These are phyloP conservation scores for Plecturocebus donacophilus DNA, from an alignment of 2,113 vertebrate genomes.

Conservation along the genomic window DNA sequence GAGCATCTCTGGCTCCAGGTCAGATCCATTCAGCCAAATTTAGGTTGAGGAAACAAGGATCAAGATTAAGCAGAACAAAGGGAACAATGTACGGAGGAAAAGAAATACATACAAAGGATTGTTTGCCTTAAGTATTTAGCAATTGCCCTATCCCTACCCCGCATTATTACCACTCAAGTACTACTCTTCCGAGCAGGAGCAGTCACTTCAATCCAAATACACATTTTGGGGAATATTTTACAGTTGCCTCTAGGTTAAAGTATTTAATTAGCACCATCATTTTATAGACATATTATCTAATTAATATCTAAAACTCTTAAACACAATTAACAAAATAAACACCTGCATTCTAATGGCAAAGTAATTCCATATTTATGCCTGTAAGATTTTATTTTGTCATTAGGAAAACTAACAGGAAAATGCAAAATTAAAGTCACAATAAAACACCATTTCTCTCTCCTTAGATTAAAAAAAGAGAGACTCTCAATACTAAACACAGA, in stretches of 20 bases:
- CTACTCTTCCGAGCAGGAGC: neutral
- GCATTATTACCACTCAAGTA: neutral
- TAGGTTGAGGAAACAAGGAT: neutral
- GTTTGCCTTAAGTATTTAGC: neutral
- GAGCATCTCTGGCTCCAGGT: neutral
- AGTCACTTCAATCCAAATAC: slow-evolving; percentile 14
- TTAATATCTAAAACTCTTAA: neutral
- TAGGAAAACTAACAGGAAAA: neutral
- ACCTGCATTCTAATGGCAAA: slow-evolving; percentile 16
- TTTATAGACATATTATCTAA: neutral
- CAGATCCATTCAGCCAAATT: neutral
- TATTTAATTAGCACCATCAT: neutral
- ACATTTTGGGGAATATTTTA: neutral
- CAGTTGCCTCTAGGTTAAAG: slow-evolving; percentile 44
- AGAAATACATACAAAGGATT: neutral
- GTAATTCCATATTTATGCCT: slow-evolving; percentile 4
- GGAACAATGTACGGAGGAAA: neutral
- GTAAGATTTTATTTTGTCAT: neutral
- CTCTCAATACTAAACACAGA: neutral
- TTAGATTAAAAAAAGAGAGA: neutral
- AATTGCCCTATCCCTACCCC: neutral
- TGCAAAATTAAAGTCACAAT: slow-evolving; percentile 11
- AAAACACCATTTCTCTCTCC: neutral
- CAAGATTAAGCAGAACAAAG: neutral
- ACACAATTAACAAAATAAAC: neutral